A percentile compares a stretch with the other conserved stretches of the same genome.
Conservation (phyloP, 2,888 invertebrate genomes). For the Acronicta alni region DNA sequence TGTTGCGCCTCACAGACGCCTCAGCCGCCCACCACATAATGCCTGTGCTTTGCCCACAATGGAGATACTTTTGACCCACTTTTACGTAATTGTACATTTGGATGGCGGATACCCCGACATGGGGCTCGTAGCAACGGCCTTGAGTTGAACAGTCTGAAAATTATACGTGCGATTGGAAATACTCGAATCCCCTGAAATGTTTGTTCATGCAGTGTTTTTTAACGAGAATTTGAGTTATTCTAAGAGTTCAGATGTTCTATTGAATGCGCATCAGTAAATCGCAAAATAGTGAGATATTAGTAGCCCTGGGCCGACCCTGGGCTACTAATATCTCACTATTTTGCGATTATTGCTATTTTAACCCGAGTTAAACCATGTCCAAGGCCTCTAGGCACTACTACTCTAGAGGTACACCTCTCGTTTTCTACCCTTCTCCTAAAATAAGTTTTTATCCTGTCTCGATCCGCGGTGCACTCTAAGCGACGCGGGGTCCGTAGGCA, state of each 20-base stretch:
- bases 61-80: slow-evolving; percentile 81
- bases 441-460: too few species aligned
- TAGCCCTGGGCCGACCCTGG: too few species aligned
- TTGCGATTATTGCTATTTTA: too few species aligned
- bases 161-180: slow-evolving; percentile 11
- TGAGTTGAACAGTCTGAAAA: slow-evolving; percentile 36
- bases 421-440: too few species aligned
- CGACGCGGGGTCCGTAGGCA: too few species aligned
- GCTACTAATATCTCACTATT: too few species aligned
- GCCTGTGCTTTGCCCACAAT: slow-evolving; percentile 75
- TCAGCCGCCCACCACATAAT: slow-evolving; percentile 76
- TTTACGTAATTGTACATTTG: slow-evolving; percentile 65
- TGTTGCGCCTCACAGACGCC: slow-evolving; percentile 88
- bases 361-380: too few species aligned
- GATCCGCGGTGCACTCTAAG: too few species aligned
- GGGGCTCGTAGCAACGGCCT: slow-evolving; percentile 31
- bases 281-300: too few species aligned
- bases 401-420: too few species aligned
- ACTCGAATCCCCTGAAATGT: slow-evolving; percentile 4
- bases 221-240: neutral
- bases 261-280: too few species aligned
- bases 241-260: neutral
- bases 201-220: neutral
- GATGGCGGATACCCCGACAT: slow-evolving; percentile 40
- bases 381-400: too few species aligned